These are phyloP conservation scores for Lutjanus campechanus DNA, from an alignment of 2,797 vertebrate species.

Conservation along the genomic window DNA sequence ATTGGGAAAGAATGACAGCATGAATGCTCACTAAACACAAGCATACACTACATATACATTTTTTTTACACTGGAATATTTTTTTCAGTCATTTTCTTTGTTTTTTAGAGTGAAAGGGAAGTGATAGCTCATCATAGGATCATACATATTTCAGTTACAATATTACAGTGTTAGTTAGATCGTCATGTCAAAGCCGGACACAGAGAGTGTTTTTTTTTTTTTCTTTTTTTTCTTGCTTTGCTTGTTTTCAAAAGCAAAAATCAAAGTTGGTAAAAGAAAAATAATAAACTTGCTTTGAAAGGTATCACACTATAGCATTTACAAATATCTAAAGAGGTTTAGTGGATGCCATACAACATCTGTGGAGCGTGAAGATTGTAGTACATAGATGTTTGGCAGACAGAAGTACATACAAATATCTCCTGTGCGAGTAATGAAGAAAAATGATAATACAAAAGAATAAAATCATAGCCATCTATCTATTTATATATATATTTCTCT, in stretches of 20 bases:
- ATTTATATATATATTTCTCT: constrained; percentile 90
- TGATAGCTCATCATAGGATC: constrained; percentile 91
- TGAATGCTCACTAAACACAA: constrained; percentile 98
- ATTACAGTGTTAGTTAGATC: constrained; percentile 94
- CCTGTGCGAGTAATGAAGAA: constrained; percentile 85
- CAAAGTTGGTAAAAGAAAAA: constrained; percentile 73
- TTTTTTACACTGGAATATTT: constrained; percentile 65
- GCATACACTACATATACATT: constrained; percentile 96
- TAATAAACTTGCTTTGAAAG: constrained; percentile 86
- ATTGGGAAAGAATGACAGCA: constrained; percentile 92
- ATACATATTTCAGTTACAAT: constrained; percentile 97
- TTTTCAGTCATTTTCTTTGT: constrained; percentile 58
- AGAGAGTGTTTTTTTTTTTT: constrained; percentile 83
- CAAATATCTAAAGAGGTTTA: constrained; percentile 92
- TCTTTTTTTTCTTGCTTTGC: constrained; percentile 76
- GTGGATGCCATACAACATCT: constrained; percentile 84
- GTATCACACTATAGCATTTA: constrained; percentile 91
- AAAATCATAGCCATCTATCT: constrained; percentile 90
- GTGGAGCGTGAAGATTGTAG: constrained; percentile 79
- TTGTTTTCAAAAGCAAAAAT: constrained; percentile 85
- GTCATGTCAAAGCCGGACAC: constrained; percentile 92
- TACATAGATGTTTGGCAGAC: constrained; percentile 85
- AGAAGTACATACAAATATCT: constrained; percentile 85
- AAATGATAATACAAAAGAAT: constrained; percentile 87
- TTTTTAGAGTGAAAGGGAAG: constrained; percentile 83